phyloP scores from a whole-genome alignment of 2,113 vertebrate genomes.

The Xenopus borealis region DNA sequence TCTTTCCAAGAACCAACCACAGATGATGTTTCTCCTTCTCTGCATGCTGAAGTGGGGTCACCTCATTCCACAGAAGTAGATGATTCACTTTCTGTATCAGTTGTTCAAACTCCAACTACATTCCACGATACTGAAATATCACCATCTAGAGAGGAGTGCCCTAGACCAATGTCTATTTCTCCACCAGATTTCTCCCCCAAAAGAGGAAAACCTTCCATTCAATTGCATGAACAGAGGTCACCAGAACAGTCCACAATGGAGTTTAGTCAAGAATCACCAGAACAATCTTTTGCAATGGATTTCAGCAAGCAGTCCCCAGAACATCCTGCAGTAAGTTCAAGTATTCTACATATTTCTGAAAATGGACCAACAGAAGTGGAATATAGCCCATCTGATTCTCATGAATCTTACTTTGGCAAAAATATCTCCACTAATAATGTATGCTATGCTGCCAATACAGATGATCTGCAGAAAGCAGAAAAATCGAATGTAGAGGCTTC shows the following conservation, averaged over 20 bases:
- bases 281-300: constrained; percentile 88
- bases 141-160: constrained; percentile 88
- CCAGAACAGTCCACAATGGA: constrained; percentile 88
- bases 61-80: constrained; percentile 96
- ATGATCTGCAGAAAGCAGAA: constrained; percentile 75
- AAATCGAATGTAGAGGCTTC: constrained; percentile 88
- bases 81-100: constrained; percentile 93
- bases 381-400: constrained; percentile 80
- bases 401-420: constrained; percentile 62
- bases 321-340: constrained; percentile 64
- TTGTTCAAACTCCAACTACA: constrained; percentile 89
- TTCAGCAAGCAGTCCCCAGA: constrained; percentile 93
- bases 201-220: constrained; percentile 74
- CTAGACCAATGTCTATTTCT: constrained; percentile 95
- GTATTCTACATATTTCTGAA: constrained; percentile 77
- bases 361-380: constrained; percentile 94
- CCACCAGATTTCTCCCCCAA: constrained; percentile 90
- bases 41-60: constrained; percentile 92
- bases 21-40: constrained; percentile 87
- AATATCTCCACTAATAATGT: constrained; percentile 70
- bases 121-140: constrained; percentile 93
- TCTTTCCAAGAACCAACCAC: constrained; percentile 93
- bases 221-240: constrained; percentile 75
- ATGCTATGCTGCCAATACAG: constrained; percentile 74
- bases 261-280: constrained; percentile 85